Conservation (phyloP, 2,797 vertebrate species). For the Benthosema pterotum region DNA sequence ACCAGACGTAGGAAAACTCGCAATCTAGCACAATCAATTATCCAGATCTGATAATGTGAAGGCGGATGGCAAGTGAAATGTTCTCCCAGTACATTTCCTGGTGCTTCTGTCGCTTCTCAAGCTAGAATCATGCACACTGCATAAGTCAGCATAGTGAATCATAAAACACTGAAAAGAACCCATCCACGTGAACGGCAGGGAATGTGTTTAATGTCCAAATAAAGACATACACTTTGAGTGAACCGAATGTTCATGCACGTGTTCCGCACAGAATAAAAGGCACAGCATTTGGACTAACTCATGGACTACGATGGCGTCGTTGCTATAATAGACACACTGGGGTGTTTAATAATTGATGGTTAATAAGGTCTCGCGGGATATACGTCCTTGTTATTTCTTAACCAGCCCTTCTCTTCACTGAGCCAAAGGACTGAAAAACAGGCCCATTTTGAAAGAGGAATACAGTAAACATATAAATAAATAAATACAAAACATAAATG, state of each 20-base stretch:
- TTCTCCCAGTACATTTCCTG: too few species aligned
- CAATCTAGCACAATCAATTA: too few species aligned
- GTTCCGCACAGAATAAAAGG: conserved; percentile 3
- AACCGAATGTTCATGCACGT: not conserved
- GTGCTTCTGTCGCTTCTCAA: too few species aligned
- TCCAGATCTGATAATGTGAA: too few species aligned
- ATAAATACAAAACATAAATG: conserved; percentile 65
- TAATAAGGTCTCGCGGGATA: conserved; percentile 62
- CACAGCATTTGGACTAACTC: conserved; percentile 24
- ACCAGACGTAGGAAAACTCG: too few species aligned
- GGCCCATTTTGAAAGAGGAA: conserved; percentile 58
- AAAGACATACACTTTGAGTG: not conserved
- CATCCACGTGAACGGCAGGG: too few species aligned
- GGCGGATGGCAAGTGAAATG: too few species aligned
- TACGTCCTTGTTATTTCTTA: conserved; percentile 57
- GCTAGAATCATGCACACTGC: too few species aligned
- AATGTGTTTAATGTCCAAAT: too few species aligned
- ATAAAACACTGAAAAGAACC: too few species aligned
- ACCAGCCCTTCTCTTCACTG: too few species aligned
- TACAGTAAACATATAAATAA: conserved; percentile 47
- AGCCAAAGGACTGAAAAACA: conserved; percentile 54
- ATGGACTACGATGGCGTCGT: conserved; percentile 25
- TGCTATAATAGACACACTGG: conserved; percentile 31
- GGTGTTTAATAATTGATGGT: conserved; percentile 63
- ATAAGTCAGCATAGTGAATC: too few species aligned